Base-by-base conservation (phyloP, 2,888 invertebrate species). In the Oxycera nigricornis region DNA sequence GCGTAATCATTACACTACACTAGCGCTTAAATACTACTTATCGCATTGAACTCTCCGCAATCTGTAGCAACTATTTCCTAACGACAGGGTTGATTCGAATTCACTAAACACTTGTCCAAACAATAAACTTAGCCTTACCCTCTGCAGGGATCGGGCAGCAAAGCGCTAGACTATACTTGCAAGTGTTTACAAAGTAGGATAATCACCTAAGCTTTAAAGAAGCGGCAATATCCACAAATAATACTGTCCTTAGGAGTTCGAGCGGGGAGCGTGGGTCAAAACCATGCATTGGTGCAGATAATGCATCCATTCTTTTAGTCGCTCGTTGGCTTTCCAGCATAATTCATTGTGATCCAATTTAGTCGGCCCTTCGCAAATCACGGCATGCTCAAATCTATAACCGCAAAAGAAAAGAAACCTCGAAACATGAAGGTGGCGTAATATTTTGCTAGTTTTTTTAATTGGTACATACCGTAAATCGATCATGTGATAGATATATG, bases 121-220 rank as follows among this genome's bases (percentile, higher is more conserved):
- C 67, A 67, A 67, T 67, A 67, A 67, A 67, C 46, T 46, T 41
- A 67, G 46, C 67, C 26, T 41, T 46, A 41, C 41, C 26, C 22
- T 41, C 7, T 11, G 11, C 62, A 24, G 9, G 59, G 9, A 59
- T 7, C 7, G 22, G n/a, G 24, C 9, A 59, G 59, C 59, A 28
- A 59, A 7, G 62, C 31, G 35, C 11, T 26, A 22, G 20, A 35
- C 9, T 50, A 52, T 52, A 65, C 14, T 46, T 24, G 46, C 52
- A 74, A 74, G 57, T 68, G 68, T 57, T 20, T 17, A 39, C 70
- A 74, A 74, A 74, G 74, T 55, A 74, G 74, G 74, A 74, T 74
- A 74, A 74, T 74, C 74, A 61, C 70, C 68, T 74, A 74, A 74
- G 74, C 74, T 70, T 39, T 72, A 67, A 70, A 74, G 74, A 74